A percentile compares a stretch with the other conserved stretches of the same genome.
phyloP scores from a whole-genome alignment of 2,113 vertebrate genomes.

The Oncorhynchus nerka region DNA sequence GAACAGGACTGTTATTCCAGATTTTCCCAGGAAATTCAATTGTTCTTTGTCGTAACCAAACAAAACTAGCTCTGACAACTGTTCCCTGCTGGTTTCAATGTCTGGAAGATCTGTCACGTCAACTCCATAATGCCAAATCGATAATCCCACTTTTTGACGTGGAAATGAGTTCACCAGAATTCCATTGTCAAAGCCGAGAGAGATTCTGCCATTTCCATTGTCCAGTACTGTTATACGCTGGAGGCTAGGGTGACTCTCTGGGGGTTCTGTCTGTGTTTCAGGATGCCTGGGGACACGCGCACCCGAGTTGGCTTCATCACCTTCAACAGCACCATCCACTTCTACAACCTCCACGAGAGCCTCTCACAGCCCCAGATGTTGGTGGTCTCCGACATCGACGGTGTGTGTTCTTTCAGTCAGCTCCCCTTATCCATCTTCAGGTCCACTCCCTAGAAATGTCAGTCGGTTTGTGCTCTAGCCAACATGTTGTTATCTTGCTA shows the following conservation, averaged over 20 bases:
- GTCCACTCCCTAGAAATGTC: too few relatives aligned
- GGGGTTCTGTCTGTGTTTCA: slow-evolving; percentile 59
- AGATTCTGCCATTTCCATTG: too few relatives aligned
- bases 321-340: slow-evolving; percentile 95
- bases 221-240: too few relatives aligned
- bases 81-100: neutral
- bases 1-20: too few relatives aligned
- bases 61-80: neutral
- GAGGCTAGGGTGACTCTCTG: neutral
- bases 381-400: slow-evolving; percentile 95
- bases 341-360: slow-evolving; percentile 95
- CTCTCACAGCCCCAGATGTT: slow-evolving; percentile 97
- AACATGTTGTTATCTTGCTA: too few relatives aligned
- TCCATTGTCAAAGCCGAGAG: too few relatives aligned
- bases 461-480: too few relatives aligned
- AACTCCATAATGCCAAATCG: neutral
- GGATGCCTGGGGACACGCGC: slow-evolving; percentile 90
- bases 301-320: slow-evolving; percentile 94
- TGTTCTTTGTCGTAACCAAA: neutral
- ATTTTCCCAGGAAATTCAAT: too few relatives aligned
- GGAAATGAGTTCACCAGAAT: too few relatives aligned
- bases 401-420: slow-evolving; percentile 34
- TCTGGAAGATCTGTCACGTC: neutral
- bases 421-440: too few relatives aligned
- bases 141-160: neutral